Base-by-base conservation (phyloP, 2,113 vertebrate genomes). In the Oenanthe melanoleuca region DNA sequence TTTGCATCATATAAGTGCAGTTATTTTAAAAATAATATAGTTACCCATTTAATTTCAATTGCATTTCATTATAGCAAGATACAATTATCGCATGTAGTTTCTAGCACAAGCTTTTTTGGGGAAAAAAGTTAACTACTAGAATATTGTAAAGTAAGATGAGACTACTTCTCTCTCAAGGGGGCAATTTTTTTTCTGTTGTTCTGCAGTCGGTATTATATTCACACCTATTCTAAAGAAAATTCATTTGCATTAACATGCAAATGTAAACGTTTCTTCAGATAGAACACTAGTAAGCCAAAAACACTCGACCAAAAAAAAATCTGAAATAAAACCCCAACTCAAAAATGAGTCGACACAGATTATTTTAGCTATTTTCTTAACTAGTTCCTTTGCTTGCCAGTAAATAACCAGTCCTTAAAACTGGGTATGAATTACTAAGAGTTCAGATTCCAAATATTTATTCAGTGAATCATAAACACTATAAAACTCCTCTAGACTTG, bases 381-480 rank as follows among this genome's bases (percentile, higher is more conserved):
- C 93, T 88, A 93, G 89, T n/a, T 97, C 72, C 86, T 94, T 88
- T 91, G 94, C 77, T 86, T 95, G 93, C 91, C 78, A 94, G 74
- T 91, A 96, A 98, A 97, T 91, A 97, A 91, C 94, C 53, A 97
- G 91, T 93, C 90, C 95, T 95, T 95, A 90, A 96, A 93, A 95
- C 89, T 77, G 88, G 90, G 88, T 88, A 95, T 91, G 79, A 92
- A 93, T 97, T 97, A 97, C 96, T 96, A 95, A 96, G 93, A 93
- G 87, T 89, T 93, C 79, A 59, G 91, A 92, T 94, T 85, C 94
- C 93, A 97, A 96, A 96, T 97, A 97, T 97, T 97, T 98, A 97
- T 89, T 92, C 92, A 95, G 80, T 97, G 98, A 98, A 97, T 98
- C 97, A 98, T 95, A 94, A 97, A 97, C 95, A 94, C 91, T 95